A percentile compares a stretch with the other conserved stretches of the same genome.
Conservation (phyloP, 2,888 invertebrate genomes). For the Nomada goodeniana region DNA sequence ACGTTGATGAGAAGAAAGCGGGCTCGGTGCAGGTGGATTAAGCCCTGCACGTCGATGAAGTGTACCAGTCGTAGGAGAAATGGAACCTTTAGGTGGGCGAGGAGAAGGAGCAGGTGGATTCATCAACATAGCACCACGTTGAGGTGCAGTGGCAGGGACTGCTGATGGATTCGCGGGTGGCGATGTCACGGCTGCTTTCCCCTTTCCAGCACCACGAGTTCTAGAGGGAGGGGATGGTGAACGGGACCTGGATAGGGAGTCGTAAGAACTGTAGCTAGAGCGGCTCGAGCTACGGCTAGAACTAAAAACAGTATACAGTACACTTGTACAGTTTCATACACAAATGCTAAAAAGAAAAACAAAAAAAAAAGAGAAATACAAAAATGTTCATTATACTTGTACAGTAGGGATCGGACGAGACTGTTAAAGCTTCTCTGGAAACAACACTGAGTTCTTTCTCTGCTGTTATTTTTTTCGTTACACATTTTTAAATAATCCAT, state of each 20-base stretch:
- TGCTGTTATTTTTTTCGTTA: too few relatives aligned
- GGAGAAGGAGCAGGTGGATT: conserved; percentile 90
- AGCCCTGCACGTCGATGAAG: conserved; percentile 82
- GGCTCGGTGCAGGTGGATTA: conserved; percentile 82
- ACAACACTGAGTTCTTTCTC: too few relatives aligned
- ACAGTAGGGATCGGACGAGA: background rate
- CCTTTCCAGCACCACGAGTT: conserved; percentile 82
- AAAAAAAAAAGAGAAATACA: background rate
- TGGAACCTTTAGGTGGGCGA: conserved; percentile 84
- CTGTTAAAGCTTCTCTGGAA: too few relatives aligned
- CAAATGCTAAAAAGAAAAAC: conserved; percentile 24
- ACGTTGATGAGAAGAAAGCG: conserved; percentile 77
- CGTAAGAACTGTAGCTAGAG: conserved; percentile 85
- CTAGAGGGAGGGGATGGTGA: conserved; percentile 85
- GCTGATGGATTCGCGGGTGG: conserved; percentile 78
- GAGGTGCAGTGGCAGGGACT: conserved; percentile 85
- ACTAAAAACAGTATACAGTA: conserved; percentile 79
- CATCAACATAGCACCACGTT: conserved; percentile 89
- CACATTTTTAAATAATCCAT: too few relatives aligned
- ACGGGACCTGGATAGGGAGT: conserved; percentile 84
- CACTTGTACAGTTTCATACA: conserved; percentile 59
- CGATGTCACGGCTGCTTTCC: conserved; percentile 79
- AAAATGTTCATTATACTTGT: background rate
- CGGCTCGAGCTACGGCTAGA: conserved; percentile 85
- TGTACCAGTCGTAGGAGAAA: conserved; percentile 82